These are phyloP conservation scores for Lampris megalopsis DNA, from an alignment of 2,113 vertebrate genomes.

Conservation along the genomic window DNA sequence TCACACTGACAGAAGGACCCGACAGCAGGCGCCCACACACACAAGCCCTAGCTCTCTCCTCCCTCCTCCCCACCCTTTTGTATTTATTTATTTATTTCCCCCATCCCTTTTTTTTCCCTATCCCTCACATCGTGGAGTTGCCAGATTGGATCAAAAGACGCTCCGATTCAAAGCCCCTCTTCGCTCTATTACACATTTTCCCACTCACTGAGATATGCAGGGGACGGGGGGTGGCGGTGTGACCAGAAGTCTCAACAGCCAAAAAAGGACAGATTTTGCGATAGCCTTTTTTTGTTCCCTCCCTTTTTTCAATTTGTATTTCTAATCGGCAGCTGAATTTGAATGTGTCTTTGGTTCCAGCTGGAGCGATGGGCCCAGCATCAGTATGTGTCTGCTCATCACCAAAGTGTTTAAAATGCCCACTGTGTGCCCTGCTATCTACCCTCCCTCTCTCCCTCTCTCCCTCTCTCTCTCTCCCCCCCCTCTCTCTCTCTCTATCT, in stretches of 20 bases:
- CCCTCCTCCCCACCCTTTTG: constrained; percentile 9
- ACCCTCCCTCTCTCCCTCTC: constrained; percentile 25
- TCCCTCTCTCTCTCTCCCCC: constrained; percentile 30
- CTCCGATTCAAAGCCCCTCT: constrained; percentile 42
- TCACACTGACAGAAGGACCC: constrained; percentile 83
- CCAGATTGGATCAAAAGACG: constrained; percentile 66
- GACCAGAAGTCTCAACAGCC: constrained; percentile 51
- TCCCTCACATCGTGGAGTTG: constrained; percentile 26
- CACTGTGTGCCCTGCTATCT: constrained; percentile 55
- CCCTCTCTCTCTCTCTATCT: constrained; percentile 29
- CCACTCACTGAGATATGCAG: constrained; percentile 25
- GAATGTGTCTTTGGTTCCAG: constrained; percentile 63
- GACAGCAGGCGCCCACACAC: constrained; percentile 74
- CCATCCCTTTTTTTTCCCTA: constrained; percentile 21
- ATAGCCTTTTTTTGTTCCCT: constrained; percentile 14
- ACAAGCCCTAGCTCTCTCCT: constrained; percentile 45
- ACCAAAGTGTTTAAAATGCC: constrained; percentile 78
- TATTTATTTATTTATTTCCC: constrained; percentile 61
- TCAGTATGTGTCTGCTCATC: constrained; percentile 68
- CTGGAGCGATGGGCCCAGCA: constrained; percentile 61
- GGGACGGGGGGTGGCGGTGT: background rate
- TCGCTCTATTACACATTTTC: constrained; percentile 31
- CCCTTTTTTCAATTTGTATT: constrained; percentile 36
- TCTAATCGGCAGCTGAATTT: constrained; percentile 64
- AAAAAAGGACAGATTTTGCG: constrained; percentile 44